Evolutionary conservation across 2,797 vertebrate species (phyloP).

Genomic region (Valencia hispanica): DNA sequence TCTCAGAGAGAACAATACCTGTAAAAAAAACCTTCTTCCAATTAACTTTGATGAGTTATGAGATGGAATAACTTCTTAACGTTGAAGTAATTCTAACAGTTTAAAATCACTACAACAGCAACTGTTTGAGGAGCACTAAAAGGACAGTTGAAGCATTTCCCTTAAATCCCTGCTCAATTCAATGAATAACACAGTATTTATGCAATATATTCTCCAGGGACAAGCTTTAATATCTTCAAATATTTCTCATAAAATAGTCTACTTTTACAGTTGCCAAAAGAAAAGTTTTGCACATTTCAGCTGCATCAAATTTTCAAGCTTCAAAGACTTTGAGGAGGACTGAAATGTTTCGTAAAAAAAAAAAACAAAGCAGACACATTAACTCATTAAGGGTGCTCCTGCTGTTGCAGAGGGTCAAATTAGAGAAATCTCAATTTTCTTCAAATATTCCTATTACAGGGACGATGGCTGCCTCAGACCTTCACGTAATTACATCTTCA

Average conservation of each 20-base stretch:
- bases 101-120: neutral
- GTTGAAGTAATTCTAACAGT: neutral
- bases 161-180: slow-evolving; percentile 2
- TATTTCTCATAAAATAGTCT: slow-evolving; percentile 30
- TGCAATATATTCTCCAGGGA: slow-evolving; percentile 12
- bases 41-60: neutral
- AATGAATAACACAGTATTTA: neutral
- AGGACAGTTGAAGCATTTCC: neutral
- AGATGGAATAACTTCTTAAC: neutral
- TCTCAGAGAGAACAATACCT: neutral
- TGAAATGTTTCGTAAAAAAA: slow-evolving; percentile 73
- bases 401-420: slow-evolving; percentile 71
- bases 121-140: neutral
- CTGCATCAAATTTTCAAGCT: slow-evolving; percentile 70
- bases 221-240: slow-evolving; percentile 35
- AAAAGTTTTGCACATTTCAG: slow-evolving; percentile 64
- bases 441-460: slow-evolving; percentile 81
- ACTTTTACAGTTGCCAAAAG: slow-evolving; percentile 45
- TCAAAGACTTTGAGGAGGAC: slow-evolving; percentile 72
- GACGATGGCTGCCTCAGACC: slow-evolving; percentile 68
- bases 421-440: slow-evolving; percentile 80
- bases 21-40: neutral
- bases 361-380: slow-evolving; percentile 60
- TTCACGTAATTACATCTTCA: slow-evolving; percentile 81
- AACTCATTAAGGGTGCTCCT: slow-evolving; percentile 49